phyloP scores from a whole-genome alignment of 2,113 vertebrate genomes.

The Cheilinus undulatus region DNA sequence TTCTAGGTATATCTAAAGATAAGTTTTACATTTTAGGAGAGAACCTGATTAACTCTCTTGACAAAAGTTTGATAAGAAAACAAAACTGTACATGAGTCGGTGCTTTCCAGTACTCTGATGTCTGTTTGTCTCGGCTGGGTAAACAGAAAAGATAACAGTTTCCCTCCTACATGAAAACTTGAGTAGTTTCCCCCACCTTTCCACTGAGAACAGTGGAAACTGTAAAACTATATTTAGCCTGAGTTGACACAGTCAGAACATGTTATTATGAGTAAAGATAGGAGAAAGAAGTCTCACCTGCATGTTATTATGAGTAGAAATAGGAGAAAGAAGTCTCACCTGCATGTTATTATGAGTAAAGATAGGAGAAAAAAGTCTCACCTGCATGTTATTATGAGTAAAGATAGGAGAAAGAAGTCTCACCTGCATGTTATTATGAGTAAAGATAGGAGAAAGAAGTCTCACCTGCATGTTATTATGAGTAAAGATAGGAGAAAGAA shows the following conservation, averaged over 20 bases:
- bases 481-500: slow-evolving; percentile 65
- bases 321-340: slow-evolving; percentile 82
- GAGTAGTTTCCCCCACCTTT: slow-evolving; percentile 17
- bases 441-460: slow-evolving; percentile 64
- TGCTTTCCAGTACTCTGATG: too few relatives aligned
- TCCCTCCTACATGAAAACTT: not conserved
- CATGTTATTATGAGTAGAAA: slow-evolving; percentile 78
- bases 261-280: slow-evolving; percentile 57
- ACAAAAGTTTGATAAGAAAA: too few relatives aligned
- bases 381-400: slow-evolving; percentile 68
- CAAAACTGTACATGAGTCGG: too few relatives aligned
- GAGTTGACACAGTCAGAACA: slow-evolving; percentile 36
- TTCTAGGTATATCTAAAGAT: too few relatives aligned
- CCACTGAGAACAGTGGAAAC: slow-evolving; percentile 50
- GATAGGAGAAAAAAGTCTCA: slow-evolving; percentile 77
- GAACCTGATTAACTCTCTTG: too few relatives aligned
- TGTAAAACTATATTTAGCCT: slow-evolving; percentile 66
- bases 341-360: slow-evolving; percentile 32
- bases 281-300: slow-evolving; percentile 84
- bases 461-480: slow-evolving; percentile 80
- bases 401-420: slow-evolving; percentile 69
- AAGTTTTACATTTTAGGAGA: too few relatives aligned
- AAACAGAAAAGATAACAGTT: too few relatives aligned
- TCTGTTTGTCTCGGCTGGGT: too few relatives aligned
- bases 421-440: slow-evolving; percentile 78